Base-by-base conservation (phyloP, 1,140 invertebrate genomes). In the Helicoverpa zea region DNA sequence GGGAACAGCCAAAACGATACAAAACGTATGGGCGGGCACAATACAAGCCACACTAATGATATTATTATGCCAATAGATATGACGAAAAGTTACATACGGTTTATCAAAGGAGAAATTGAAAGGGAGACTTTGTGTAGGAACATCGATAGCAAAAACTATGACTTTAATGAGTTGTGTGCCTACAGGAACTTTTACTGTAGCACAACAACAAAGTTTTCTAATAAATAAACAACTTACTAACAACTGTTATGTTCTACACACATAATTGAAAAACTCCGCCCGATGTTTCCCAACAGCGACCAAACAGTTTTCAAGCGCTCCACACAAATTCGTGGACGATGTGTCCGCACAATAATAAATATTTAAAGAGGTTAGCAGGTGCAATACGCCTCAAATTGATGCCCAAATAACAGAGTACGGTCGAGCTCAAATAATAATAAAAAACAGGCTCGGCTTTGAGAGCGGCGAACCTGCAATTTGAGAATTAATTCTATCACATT, bases 21-120 rank as follows among this genome's bases (percentile, higher is more conserved):
- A 93, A 93, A 94, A 93, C 88, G 88, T 83, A 92, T 92, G 93
- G 93, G 93, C 89, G 93, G 90, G 84, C 78, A 85, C 86, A 72
- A 80, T 86, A 61, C 82, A 83, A 83, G 73, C 82, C 80, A 78
- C 81, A 68, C 81, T 89, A 89, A 91, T 92, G 85, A 90, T 89
- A 86, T 89, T 89, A 89, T 90, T 89, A 90, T 81, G 54, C 16
- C 79, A 81, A 83, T 77, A 66, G 75, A 64, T 77, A 77, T 72
- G 52, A 2, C 9, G 43, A 18, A 14, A 63, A 23, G 3, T 51
- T 51, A 68, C 56, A 16, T 52, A 74, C 2, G 29, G 2, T 59
- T 35, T 12, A 61, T 13, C 7, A 23, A 58, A 58, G 11, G n/a
- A n/a, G n/a, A n/a, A n/a, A n/a, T n/a, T 18, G n/a, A 18, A 0